A percentile compares a stretch with the other conserved stretches of the same genome.
Conservation (phyloP, 2,888 invertebrate genomes). For the Leptopilina myrica region DNA sequence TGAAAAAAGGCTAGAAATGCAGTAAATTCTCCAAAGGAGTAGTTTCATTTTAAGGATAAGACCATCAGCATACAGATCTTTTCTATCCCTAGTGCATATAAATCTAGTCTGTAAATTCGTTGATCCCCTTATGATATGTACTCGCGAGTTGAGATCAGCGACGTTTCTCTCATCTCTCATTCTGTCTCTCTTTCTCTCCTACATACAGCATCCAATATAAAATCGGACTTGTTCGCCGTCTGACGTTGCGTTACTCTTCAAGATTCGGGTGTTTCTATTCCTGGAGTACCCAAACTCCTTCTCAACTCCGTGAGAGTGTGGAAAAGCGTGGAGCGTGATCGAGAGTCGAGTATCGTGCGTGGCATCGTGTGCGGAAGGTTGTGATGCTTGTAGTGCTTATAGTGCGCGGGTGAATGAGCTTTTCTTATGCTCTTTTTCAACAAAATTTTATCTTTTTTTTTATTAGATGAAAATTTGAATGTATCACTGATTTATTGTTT, state of each 20-base stretch:
- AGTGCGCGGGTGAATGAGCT: constrained; percentile 61
- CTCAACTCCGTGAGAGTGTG: constrained; percentile 64
- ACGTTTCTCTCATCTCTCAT: neutral
- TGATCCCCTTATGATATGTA: constrained; percentile 18
- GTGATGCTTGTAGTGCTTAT: constrained; percentile 46
- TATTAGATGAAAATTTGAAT: no score
- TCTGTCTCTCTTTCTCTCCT: neutral
- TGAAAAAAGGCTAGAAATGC: neutral
- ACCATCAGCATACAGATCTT: constrained; percentile 23
- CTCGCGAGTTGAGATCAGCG: constrained; percentile 29
- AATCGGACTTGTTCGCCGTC: constrained; percentile 56
- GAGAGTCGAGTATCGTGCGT: constrained; percentile 65
- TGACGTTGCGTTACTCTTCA: constrained; percentile 62
- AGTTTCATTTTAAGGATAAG: constrained; percentile 16
- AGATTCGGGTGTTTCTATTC: constrained; percentile 73
- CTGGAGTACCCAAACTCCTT: constrained; percentile 75
- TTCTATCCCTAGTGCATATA: neutral
- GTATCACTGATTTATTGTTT: no score
- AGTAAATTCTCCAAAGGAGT: neutral
- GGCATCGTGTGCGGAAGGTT: constrained; percentile 62
- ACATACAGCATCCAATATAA: constrained; percentile 52
- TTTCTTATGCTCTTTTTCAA: no score
- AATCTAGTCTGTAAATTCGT: neutral
- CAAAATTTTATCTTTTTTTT: no score
- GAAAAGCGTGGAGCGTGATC: constrained; percentile 65